These are phyloP conservation scores for Zaprionus camerounensis DNA, from an alignment of 1,140 invertebrate genomes.

Conservation along the genomic window DNA sequence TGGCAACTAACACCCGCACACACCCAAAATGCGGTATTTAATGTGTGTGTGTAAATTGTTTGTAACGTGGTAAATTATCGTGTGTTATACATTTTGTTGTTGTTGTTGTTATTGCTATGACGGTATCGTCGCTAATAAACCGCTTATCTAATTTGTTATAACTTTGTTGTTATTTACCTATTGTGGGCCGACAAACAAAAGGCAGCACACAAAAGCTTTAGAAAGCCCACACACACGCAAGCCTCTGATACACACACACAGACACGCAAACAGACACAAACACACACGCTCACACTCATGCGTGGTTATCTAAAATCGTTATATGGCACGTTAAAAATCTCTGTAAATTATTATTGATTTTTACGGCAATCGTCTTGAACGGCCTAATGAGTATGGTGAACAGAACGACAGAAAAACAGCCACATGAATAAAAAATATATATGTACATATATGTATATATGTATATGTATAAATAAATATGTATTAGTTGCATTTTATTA, in stretches of 20 bases:
- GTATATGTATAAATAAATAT: background rate
- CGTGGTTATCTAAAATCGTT: slow-evolving; percentile 53
- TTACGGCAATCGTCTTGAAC: slow-evolving; percentile 39
- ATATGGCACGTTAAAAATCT: slow-evolving; percentile 65
- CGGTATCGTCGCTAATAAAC: slow-evolving; percentile 66
- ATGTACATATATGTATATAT: background rate
- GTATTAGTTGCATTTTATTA: slow-evolving; percentile 53
- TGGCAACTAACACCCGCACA: slow-evolving; percentile 14
- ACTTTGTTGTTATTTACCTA: slow-evolving; percentile 67
- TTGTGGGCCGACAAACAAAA: slow-evolving; percentile 57
- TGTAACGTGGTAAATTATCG: slow-evolving; percentile 48
- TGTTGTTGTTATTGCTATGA: slow-evolving; percentile 37
- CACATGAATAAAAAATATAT: background rate
- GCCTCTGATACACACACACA: slow-evolving; percentile 8
- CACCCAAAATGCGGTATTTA: slow-evolving; percentile 3
- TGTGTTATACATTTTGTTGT: slow-evolving; percentile 15
- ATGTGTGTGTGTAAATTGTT: slow-evolving; percentile 37
- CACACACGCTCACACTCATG: background rate
- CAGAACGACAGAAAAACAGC: slow-evolving; percentile 8
- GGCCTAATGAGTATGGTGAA: slow-evolving; percentile 48
- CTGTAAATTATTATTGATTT: slow-evolving; percentile 68
- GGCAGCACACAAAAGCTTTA: slow-evolving; percentile 48
- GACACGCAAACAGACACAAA: background rate
- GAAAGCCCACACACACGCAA: slow-evolving; percentile 54
- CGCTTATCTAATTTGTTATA: slow-evolving; percentile 74